Base-by-base conservation (phyloP, 2,797 vertebrate genomes). In the Darevskia nairensis region DNA sequence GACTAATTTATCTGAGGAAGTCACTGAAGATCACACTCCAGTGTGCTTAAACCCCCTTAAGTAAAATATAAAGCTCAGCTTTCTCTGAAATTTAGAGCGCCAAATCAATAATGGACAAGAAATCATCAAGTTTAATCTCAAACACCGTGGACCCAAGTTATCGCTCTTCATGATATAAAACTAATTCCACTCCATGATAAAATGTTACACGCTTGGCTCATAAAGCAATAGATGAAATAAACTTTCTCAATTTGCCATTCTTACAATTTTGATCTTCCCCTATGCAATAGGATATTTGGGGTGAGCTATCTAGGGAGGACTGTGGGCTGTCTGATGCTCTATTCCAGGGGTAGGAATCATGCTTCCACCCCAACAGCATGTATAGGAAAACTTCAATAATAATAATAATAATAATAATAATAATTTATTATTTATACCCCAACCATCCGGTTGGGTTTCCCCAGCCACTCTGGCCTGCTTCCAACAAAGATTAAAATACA, bases 51-150 rank as follows among this genome's bases (percentile, higher is more conserved):
- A 94, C 95, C 88, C 93, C 93, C 93, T 89, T 89, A 95, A 95
- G 93, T 93, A 92, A 95, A 95, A 95, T 94, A 92, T 89, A 94
- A 93, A 94, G 90, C 3, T 0, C 90, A 87, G 6, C 90, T 88
- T 55, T 84, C 92, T 88, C 92, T 85, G 89, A 93, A 76, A 94
- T 94, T 91, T 88, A 95, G 92, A 95, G 92, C 89, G 90, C 55
- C 79, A 92, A 94, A 95, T 95, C 95, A 94, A 95, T 95, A 95
- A 95, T 90, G 91, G 94, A 95, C 92, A 93, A 79, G 90, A 93
- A 94, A 95, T 95, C 94, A 93, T 94, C 94, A 94, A 92, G 89
- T 94, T 94, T 95, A 95, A 94, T 95, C 94, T 94, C 92, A 93
- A 93, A 91, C 87, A 92, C 89, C 85, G 91, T 59, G 84, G 94